Evolutionary conservation across 2,113 vertebrate species (phyloP).

Genomic region (Megaceryle maxima): DNA sequence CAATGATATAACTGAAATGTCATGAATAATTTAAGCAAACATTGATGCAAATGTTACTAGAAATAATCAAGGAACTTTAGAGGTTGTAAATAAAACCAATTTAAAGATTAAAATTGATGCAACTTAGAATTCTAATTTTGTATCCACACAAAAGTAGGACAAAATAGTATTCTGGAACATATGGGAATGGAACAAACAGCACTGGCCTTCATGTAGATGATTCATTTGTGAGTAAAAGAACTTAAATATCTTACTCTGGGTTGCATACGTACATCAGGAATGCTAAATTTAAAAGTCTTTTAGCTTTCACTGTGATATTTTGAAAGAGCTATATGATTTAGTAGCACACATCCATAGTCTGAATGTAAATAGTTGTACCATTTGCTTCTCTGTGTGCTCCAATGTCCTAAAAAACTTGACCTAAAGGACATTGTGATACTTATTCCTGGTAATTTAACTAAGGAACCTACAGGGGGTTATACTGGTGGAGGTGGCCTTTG

Average conservation of each 20-base stretch:
- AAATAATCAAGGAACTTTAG: slow-evolving; percentile 66
- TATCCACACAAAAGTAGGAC: slow-evolving; percentile 45
- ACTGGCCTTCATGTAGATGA: not conserved
- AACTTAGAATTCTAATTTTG: slow-evolving; percentile 58
- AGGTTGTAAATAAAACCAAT: slow-evolving; percentile 64
- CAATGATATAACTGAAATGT: slow-evolving; percentile 69
- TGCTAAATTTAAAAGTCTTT: not conserved
- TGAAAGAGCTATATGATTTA: not conserved
- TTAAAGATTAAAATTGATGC: slow-evolving; percentile 61
- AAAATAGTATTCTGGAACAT: slow-evolving; percentile 51
- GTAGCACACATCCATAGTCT: not conserved
- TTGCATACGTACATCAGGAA: not conserved
- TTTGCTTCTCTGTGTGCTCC: not conserved
- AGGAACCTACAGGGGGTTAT: not conserved
- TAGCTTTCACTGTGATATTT: not conserved
- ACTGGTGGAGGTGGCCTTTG: fast-evolving
- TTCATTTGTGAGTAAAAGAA: slow-evolving; percentile 40
- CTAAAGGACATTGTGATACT: not conserved
- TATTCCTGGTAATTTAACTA: not conserved
- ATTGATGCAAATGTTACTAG: slow-evolving; percentile 52
- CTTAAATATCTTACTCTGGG: not conserved
- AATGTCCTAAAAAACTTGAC: not conserved
- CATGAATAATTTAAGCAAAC: slow-evolving; percentile 68
- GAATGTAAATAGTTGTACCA: not conserved
- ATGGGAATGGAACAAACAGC: slow-evolving; percentile 44